These are phyloP conservation scores for Entomobrya proxima DNA, from an alignment of 2,888 invertebrate genomes.

Conservation along the genomic window DNA sequence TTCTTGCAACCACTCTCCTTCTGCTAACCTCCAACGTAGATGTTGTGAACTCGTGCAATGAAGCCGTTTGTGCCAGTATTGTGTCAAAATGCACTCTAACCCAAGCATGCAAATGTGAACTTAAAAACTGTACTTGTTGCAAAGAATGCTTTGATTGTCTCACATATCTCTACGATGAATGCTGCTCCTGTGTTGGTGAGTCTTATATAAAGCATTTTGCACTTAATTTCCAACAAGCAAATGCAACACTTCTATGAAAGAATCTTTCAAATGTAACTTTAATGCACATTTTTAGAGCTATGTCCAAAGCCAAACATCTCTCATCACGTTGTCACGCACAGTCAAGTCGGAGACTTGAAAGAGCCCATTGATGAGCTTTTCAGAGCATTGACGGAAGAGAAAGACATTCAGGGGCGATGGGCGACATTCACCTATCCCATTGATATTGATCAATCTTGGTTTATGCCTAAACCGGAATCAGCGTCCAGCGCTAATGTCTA, in stretches of 20 bases:
- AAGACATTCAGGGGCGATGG: constrained; percentile 88
- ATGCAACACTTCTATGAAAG: neutral
- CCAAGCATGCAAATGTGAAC: constrained; percentile 96
- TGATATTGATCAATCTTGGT: constrained; percentile 76
- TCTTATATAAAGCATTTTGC: neutral
- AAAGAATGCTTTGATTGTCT: constrained; percentile 94
- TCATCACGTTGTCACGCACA: constrained; percentile 85
- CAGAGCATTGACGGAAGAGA: constrained; percentile 87
- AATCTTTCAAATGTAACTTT: constrained; percentile 12
- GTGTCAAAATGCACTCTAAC: constrained; percentile 98
- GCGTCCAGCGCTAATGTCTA: constrained; percentile 63
- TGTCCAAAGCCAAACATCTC: constrained; percentile 91
- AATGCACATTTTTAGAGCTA: constrained; percentile 82
- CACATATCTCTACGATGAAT: constrained; percentile 91
- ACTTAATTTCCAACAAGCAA: too few species aligned
- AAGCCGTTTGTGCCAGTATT: constrained; percentile 95
- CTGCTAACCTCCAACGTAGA: constrained; percentile 65
- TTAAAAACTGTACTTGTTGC: constrained; percentile 95
- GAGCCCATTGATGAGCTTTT: constrained; percentile 91
- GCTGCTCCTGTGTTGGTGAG: constrained; percentile 98
- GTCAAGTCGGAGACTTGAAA: constrained; percentile 89
- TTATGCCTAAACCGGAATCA: constrained; percentile 74
- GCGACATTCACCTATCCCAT: constrained; percentile 86
- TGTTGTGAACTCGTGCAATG: constrained; percentile 84
- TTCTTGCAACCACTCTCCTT: constrained; percentile 51